Base-by-base conservation (phyloP, 2,888 invertebrate species). In the Caenorhabditis uteleia region DNA sequence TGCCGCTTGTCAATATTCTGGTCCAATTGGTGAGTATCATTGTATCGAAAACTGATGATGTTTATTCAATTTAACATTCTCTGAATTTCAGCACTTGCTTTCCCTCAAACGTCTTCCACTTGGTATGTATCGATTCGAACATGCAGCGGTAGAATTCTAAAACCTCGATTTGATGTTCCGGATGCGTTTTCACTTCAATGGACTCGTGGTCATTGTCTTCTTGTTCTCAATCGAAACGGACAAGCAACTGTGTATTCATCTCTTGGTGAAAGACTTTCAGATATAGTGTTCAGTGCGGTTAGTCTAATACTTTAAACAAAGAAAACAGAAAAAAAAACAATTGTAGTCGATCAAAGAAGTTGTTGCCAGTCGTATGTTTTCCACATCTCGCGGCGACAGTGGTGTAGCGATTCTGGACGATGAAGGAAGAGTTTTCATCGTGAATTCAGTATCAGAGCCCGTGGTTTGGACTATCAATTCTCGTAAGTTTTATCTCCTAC, bases 331-430 rank as follows among this genome's bases (percentile, higher is more conserved):
- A 10, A 23, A 43, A 21, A 7, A 21, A 10, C 10, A 23, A 21
- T 25, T 43, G 8, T 21, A 43, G 43, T 8, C 12, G 14, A 45
- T 53, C 7, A 25, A 33, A 44, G 56, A 66, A 31, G 59, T 56
- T 16, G 42, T 50, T n/a, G 54, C 60, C 14, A 43, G 39, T 27
- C 34, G 59, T 5, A 58, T 55, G 25, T 65, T 65, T 18, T 43
- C 59, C 25, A 65, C 65, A 26, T 59, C 65, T n/a, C 29, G 65
- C 27, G 55, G 58, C 1, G 65, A 65, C 43, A 67, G 71, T 14
- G 75, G 75, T 49, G 54, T 71, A 27, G 75, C 75, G 1, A 40
- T 75, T 2, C 53, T 75, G 31, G 75, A 75, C 50, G 65, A 65
- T n/a, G 68, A 70, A 27, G 46, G 59, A 18, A 53, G 66, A 20